phyloP scores from a whole-genome alignment of 1,140 invertebrate genomes.

The Amyelois transitella region DNA sequence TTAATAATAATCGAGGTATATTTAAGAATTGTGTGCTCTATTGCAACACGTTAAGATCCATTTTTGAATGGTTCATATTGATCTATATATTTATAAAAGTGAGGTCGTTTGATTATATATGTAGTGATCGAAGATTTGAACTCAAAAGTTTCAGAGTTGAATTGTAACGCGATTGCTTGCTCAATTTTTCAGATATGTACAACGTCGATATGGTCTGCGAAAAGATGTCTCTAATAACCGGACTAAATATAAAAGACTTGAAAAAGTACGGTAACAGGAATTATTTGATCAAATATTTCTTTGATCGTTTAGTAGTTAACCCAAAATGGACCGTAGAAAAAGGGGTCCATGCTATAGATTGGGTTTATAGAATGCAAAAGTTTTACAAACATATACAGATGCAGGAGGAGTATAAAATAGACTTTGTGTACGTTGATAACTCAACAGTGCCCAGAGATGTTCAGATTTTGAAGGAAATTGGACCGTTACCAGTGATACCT shows the following conservation, averaged over 20 bases:
- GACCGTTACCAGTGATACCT: conserved; percentile 16
- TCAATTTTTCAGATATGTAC: conserved; percentile 45
- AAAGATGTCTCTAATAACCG: conserved; percentile 47
- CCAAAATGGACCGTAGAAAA: conserved; percentile 32
- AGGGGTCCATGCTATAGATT: conserved; percentile 37
- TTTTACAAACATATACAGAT: conserved; percentile 44
- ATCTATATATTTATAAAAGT: too few relatives aligned
- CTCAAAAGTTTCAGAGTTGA: too few relatives aligned
- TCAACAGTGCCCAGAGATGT: conserved; percentile 13
- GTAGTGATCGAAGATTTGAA: too few relatives aligned
- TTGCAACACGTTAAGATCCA: too few relatives aligned
- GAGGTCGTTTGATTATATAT: too few relatives aligned
- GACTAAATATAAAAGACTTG: conserved; percentile 43
- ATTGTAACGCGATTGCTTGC: too few relatives aligned
- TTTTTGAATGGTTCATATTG: too few relatives aligned
- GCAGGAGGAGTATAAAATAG: conserved; percentile 25
- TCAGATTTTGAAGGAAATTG: conserved; percentile 26
- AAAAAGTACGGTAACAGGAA: conserved; percentile 45
- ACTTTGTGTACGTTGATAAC: conserved; percentile 20
- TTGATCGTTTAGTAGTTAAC: conserved; percentile 43
- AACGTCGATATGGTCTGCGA: conserved; percentile 38
- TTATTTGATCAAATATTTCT: conserved; percentile 52
- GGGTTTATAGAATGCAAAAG: conserved; percentile 37
- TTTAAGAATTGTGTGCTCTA: too few relatives aligned
- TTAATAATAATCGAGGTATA: too few relatives aligned